A percentile compares a stretch with the other conserved stretches of the same genome.
phyloP scores from a whole-genome alignment of 2,888 invertebrate species.

The Steinernema hermaphroditum region DNA sequence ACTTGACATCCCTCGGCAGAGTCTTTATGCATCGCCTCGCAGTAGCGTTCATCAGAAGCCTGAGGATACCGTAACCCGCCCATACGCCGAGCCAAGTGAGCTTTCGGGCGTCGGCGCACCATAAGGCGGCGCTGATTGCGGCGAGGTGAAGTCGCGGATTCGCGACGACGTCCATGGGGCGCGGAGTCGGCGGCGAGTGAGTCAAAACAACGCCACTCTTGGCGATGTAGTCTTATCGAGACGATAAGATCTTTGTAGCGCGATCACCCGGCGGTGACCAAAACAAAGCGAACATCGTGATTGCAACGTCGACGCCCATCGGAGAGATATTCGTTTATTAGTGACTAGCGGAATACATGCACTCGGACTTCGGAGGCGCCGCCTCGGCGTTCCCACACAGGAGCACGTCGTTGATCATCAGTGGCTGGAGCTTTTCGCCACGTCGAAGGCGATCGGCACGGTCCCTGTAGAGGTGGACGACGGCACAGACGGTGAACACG shows the following conservation, averaged over 20 bases:
- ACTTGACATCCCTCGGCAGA: slow-evolving; percentile 57
- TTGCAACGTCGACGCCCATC: too few relatives aligned
- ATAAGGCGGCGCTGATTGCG: neutral
- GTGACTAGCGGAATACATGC: too few relatives aligned
- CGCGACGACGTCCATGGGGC: neutral
- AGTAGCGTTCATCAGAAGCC: neutral
- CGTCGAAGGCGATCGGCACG: neutral
- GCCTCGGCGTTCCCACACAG: too few relatives aligned
- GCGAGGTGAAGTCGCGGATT: slow-evolving; percentile 10
- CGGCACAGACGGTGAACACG: neutral
- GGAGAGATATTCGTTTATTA: too few relatives aligned
- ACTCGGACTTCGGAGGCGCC: too few relatives aligned
- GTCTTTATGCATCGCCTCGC: slow-evolving; percentile 49
- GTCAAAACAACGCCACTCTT: neutral
- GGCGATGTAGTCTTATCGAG: neutral
- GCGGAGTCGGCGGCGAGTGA: too few relatives aligned
- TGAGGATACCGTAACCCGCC: neutral
- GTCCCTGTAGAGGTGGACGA: neutral
- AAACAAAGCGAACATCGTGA: too few relatives aligned
- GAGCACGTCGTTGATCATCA: neutral
- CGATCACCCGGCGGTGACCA: neutral
- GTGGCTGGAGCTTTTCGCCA: neutral
- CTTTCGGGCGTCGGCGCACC: neutral
- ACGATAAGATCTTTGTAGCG: neutral
- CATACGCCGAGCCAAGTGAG: neutral